Base-by-base conservation (phyloP, 1,140 invertebrate genomes). In the Plectrocnemia conspersa region DNA sequence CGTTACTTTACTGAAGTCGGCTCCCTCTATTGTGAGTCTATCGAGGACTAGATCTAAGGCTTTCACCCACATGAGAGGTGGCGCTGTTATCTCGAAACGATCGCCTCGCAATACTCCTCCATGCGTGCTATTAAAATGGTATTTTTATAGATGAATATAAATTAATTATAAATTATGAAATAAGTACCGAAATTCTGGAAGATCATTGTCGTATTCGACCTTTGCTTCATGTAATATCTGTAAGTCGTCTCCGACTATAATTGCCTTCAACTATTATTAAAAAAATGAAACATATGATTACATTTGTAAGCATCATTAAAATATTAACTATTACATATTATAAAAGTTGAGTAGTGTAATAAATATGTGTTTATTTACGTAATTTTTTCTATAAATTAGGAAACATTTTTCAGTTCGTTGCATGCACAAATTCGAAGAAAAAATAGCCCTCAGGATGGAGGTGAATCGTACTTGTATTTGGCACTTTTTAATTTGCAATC, bases 61-160 rank as follows among this genome's bases (percentile, higher is more conserved):
- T 74, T 97, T 94, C 0, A 98, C 83, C 93, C 93, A 98, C 85
- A 98, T 91, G 2, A 91, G 70, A 0, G 89, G 83, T 0, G 93
- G 93, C 2, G 85, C 85, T 40, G 84, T 86, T 33, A 91, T 84
- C 64, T 79, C 75, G 11, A 75, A 77, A 54, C 78, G 72, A 48
- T 79, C 78, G 27, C 81, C 79, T 18, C 79, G 74, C 41, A 87
- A 74, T 10, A 88, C 88, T n/a, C 92, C 92, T 9, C 88, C 87
- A 52, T 82, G 81, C 2, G 89, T 91, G 64, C 88, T 88, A 60
- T 25, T 63, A 66, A 50, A 21, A 56, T 52, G 58, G 10, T 41
- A 25, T 54, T 54, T 19, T 35, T 25, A 18, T 13, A 13, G 19
- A 42, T 27, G 24, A 19, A 7, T 29, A 7, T 6, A 29, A 29